Evolutionary conservation across 2,113 vertebrate genomes (phyloP), one percentile per base, ranked within the genome.

Genomic region (Zeus faber): DNA sequence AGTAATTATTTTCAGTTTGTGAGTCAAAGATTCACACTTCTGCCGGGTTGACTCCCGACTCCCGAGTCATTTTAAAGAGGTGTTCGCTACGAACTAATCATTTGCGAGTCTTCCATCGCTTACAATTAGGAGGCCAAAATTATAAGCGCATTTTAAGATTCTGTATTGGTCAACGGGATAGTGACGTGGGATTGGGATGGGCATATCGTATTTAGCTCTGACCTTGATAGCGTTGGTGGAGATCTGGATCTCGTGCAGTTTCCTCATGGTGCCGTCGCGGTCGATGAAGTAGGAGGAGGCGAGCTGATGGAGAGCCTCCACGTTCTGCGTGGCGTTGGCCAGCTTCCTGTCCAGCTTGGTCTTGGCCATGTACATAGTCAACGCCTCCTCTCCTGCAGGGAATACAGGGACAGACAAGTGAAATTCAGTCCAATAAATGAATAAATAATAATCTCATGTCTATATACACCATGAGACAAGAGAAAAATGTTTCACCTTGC

Each of bases 331-430:
- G 24, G 92, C 90, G 2, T 99, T 98, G 60, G 86, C 92, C 53
- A 95, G 90, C 88, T 96, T 96, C 44, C 94, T 88, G 87, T 99
- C 97, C 0, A 98, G 91, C 77, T 92, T 95, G 77, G 90, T 96
- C 86, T 96, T 98, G 79, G 98, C 96, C 94, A 99, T 94, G 73
- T 96, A 99, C 96, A 99, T 98, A 54, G 97, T 99, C 86, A 99
- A 86, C 13, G 97, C 95, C 79, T 99, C 96, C 75, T 99, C 97
- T 68, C 97, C 97, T 99, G 76, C 43, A 73, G 62, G 51, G 22
- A 62, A 43, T 57, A 67, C 20, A 62, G 25, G n/a, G 27, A 17
- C 45, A 37, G 49, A 6, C 3, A 25, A 43, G 44, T 50, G 6
- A 49, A 4, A 13, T 37, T 37, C 9, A 13, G 11, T 3, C 18